These are phyloP conservation scores for Nematolebias whitei DNA, from an alignment of 2,113 vertebrate species.

Conservation along the genomic window DNA sequence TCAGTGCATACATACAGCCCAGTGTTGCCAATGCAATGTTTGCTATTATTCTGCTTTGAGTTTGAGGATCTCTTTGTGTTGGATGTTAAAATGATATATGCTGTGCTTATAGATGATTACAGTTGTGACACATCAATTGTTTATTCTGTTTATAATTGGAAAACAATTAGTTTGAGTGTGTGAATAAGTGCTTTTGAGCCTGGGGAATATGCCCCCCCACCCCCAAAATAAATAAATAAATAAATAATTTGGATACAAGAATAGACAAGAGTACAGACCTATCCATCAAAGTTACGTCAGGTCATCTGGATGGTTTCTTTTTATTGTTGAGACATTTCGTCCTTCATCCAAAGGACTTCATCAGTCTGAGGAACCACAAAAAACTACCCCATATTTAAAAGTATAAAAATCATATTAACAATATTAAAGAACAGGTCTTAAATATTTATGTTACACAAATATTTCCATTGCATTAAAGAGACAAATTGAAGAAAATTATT, in stretches of 20 bases:
- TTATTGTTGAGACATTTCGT: no score
- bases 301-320: no score
- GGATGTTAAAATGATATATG: neutral
- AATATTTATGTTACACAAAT: no score
- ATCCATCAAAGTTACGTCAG: no score
- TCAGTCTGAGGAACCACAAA: no score
- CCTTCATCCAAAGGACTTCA: no score
- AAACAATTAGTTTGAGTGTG: neutral
- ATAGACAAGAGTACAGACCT: neutral
- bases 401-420: no score
- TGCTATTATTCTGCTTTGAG: neutral
- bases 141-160: neutral
- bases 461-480: no score
- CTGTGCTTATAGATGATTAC: neutral
- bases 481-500: no score
- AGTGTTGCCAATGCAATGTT: neutral
- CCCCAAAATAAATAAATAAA: neutral
- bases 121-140: conserved; percentile 16
- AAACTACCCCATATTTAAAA: no score
- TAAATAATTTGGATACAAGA: neutral
- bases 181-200: neutral
- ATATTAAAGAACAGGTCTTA: no score
- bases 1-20: neutral
- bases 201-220: neutral
- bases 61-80: neutral